Conservation (phyloP, 2,888 invertebrate genomes). For the Apocheima hispidaria region DNA sequence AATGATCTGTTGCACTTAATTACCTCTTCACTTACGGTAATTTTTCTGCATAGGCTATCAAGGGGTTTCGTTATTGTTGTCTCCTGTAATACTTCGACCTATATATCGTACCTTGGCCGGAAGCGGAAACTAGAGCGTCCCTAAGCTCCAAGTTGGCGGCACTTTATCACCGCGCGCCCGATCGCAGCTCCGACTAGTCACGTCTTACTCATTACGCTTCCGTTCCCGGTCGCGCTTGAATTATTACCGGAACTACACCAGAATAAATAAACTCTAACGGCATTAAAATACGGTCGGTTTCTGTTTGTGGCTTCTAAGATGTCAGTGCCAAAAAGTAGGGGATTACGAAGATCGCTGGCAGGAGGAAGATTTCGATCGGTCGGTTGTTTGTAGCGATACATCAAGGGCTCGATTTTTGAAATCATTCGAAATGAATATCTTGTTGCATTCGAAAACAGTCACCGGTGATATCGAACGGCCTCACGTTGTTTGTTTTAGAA, state of each 20-base stretch:
- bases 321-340: constrained; percentile 40
- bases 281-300: constrained; percentile 11
- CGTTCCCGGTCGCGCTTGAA: constrained; percentile 38
- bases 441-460: too few relatives aligned
- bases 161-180: constrained; percentile 40
- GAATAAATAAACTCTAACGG: constrained; percentile 6
- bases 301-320: not conserved
- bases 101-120: constrained; percentile 14
- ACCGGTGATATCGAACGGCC: too few relatives aligned
- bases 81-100: constrained; percentile 23
- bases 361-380: constrained; percentile 36
- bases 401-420: too few relatives aligned
- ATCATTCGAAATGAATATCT: too few relatives aligned
- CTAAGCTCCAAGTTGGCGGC: constrained; percentile 23
- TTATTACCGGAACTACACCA: constrained; percentile 25
- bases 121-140: constrained; percentile 25
- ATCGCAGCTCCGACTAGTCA: constrained; percentile 36
- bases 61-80: too few relatives aligned
- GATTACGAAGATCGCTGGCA: constrained; percentile 39
- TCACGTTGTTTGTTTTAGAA: too few relatives aligned
- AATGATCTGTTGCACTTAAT: too few relatives aligned
- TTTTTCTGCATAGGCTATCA: too few relatives aligned
- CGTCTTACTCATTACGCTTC: constrained; percentile 46
- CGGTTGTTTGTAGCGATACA: constrained; percentile 22
- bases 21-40: too few relatives aligned